Conservation (phyloP, 2,888 invertebrate genomes). For the Nemurella pictetii region DNA sequence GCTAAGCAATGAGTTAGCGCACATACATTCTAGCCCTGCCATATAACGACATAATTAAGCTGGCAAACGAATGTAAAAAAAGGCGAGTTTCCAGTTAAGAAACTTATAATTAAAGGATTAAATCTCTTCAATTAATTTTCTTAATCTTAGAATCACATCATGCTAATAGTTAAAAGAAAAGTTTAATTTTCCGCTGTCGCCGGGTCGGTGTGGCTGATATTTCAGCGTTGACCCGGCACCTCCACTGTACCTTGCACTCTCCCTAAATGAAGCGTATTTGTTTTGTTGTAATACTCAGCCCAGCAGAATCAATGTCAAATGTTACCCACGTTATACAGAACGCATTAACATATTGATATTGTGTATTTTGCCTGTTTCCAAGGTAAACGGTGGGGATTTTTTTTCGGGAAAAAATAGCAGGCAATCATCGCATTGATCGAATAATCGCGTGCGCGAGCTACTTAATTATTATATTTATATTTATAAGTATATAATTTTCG, state of each 20-base stretch:
- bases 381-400: neutral
- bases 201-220: no score
- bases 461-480: neutral
- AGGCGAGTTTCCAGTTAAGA: neutral
- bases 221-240: neutral
- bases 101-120: conserved; percentile 29
- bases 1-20: conserved; percentile 10
- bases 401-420: neutral
- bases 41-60: conserved; percentile 8
- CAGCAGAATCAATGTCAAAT: neutral
- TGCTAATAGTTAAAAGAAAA: conserved; percentile 4
- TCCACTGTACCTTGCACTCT: neutral
- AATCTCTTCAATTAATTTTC: conserved; percentile 14
- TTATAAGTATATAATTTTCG: neutral
- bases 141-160: conserved; percentile 14
- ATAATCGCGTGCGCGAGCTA: neutral
- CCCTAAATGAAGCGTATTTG: no score
- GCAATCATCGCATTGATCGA: neutral
- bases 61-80: conserved; percentile 4
- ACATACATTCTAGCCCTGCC: neutral
- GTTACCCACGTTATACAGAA: neutral
- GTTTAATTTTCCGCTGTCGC: neutral
- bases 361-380: neutral
- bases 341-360: neutral
- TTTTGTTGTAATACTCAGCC: no score